Percentiles rank a stretch among this genome's conserved stretches.
Evolutionary conservation across 1,140 invertebrate species (phyloP).

Genomic region (Leucophenga varia): DNA sequence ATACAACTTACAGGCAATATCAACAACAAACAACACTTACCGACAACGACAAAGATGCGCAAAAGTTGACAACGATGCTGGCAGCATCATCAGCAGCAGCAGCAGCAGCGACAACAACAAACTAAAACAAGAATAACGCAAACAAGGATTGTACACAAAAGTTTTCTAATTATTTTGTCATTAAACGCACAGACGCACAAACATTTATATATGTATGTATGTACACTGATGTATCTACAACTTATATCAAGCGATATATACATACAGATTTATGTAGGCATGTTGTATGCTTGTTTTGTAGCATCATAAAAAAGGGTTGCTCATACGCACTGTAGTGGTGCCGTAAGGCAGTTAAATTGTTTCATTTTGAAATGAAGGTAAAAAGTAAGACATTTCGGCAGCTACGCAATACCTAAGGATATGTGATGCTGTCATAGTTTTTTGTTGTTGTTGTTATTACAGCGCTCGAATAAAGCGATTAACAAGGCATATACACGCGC

Average conservation of each 20-base stretch:
- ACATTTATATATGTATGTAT: neutral
- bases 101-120: slow-evolving; percentile 37
- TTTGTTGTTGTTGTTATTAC: too few species aligned
- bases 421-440: slow-evolving; percentile 13
- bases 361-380: slow-evolving; percentile 49
- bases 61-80: slow-evolving; percentile 14
- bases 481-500: slow-evolving; percentile 17
- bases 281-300: slow-evolving; percentile 38
- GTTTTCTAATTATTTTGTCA: slow-evolving; percentile 55
- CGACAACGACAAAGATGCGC: neutral
- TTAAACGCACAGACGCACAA: slow-evolving; percentile 42
- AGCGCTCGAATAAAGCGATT: too few species aligned
- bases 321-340: too few species aligned
- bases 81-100: slow-evolving; percentile 18
- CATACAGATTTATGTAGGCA: neutral
- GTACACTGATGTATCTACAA: too few species aligned
- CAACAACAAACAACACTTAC: too few species aligned
- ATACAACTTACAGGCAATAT: too few species aligned
- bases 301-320: slow-evolving; percentile 52
- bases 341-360: slow-evolving; percentile 49
- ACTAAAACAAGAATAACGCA: too few species aligned
- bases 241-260: too few species aligned
- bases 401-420: slow-evolving; percentile 50
- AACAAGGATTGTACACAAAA: slow-evolving; percentile 54
- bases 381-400: slow-evolving; percentile 44